Percentiles rank a stretch among this genome's conserved stretches.
These are phyloP conservation scores for Drosophila kurseongensis DNA, from an alignment of 1,140 invertebrate species.

Conservation along the genomic window DNA sequence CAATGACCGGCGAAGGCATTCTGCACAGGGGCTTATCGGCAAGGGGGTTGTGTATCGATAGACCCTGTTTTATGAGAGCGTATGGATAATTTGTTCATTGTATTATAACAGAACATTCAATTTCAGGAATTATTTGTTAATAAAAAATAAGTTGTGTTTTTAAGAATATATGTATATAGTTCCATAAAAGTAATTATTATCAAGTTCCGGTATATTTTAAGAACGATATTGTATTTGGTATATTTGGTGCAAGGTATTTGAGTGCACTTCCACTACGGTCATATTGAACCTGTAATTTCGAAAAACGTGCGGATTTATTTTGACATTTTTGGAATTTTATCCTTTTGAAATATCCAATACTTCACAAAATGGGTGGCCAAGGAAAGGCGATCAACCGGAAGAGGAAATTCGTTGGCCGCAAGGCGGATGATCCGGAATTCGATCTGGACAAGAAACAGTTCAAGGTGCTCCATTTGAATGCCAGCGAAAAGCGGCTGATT, in stretches of 20 bases:
- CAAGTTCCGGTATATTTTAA: too few species aligned
- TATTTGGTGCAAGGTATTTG: background rate
- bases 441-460: conserved; percentile 81
- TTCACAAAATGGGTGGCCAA: conserved; percentile 60
- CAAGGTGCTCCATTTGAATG: conserved; percentile 71
- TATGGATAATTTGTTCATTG: too few species aligned
- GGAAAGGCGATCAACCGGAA: conserved; percentile 72
- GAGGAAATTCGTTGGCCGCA: conserved; percentile 69
- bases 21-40: background rate
- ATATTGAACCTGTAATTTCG: conserved; percentile 4
- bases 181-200: too few species aligned
- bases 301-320: conserved; percentile 11
- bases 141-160: too few species aligned
- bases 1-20: background rate
- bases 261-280: background rate
- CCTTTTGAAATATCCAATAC: background rate
- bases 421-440: conserved; percentile 78
- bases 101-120: too few species aligned
- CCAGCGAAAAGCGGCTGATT: conserved; percentile 94
- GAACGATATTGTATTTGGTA: background rate
- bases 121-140: too few species aligned
- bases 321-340: background rate
- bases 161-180: too few species aligned
- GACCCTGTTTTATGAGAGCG: too few species aligned
- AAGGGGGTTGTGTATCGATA: too few species aligned